A percentile compares a stretch with the other conserved stretches of the same genome.
These are phyloP conservation scores for Elmis aenea DNA, from an alignment of 2,888 invertebrate genomes.

Conservation along the genomic window DNA sequence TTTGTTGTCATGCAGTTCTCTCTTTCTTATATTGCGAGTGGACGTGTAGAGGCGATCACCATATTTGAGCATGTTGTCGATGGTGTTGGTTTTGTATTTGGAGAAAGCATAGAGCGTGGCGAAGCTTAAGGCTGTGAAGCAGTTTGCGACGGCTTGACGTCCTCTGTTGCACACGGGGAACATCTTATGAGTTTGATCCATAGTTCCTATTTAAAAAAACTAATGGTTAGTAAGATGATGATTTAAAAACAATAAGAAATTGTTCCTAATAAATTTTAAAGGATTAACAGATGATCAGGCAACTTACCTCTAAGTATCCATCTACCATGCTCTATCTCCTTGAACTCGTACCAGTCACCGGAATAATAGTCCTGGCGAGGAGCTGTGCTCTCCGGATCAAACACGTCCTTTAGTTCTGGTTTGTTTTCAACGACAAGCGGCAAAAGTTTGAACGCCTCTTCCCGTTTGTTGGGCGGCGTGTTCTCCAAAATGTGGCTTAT, in stretches of 20 bases:
- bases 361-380: constrained; percentile 26
- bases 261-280: background rate
- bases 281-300: background rate
- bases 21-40: constrained; percentile 38
- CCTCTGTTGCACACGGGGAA: constrained; percentile 40
- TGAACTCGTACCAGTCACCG: constrained; percentile 42
- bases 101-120: constrained; percentile 53
- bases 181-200: constrained; percentile 30
- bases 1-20: constrained; percentile 25
- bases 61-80: constrained; percentile 59
- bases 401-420: constrained; percentile 31
- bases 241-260: background rate
- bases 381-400: constrained; percentile 29
- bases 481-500: constrained; percentile 38
- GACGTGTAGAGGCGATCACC: constrained; percentile 58
- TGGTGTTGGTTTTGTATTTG: constrained; percentile 53
- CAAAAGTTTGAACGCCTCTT: constrained; percentile 30
- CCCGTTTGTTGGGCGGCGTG: constrained; percentile 33
- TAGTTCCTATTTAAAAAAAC: constrained; percentile 28
- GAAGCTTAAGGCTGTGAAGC: constrained; percentile 56
- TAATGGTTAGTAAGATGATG: no score
- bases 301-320: constrained; percentile 45
- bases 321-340: constrained; percentile 39
- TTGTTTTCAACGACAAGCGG: constrained; percentile 31
- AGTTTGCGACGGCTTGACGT: constrained; percentile 53